A percentile compares a stretch with the other conserved stretches of the same genome.
Conservation (phyloP, 2,888 invertebrate genomes). For the Candidula unifasciata region DNA sequence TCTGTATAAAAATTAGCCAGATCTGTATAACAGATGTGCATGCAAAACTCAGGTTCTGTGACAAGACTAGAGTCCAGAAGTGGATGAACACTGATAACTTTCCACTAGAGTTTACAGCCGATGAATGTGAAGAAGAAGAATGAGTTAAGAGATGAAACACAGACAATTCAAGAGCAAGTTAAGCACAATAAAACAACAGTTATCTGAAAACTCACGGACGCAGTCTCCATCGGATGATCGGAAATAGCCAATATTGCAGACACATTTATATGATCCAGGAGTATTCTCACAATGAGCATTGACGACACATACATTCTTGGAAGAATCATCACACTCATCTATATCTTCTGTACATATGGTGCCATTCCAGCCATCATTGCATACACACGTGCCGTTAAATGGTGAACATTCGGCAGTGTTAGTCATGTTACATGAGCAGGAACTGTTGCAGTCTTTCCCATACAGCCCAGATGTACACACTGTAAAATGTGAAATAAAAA, state of each 20-base stretch:
- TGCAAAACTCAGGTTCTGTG: no score
- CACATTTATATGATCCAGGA: slow-evolving; percentile 36
- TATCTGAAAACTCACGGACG: background rate
- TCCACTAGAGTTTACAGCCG: no score
- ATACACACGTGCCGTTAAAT: slow-evolving; percentile 27
- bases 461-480: slow-evolving; percentile 11
- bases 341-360: slow-evolving; percentile 25
- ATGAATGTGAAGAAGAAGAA: no score
- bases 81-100: no score
- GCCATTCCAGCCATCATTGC: slow-evolving; percentile 43
- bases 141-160: no score
- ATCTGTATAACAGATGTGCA: no score
- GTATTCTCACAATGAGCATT: slow-evolving; percentile 21
- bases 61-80: no score
- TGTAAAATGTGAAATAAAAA: background rate
- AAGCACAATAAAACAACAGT: no score
- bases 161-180: no score
- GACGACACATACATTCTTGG: background rate
- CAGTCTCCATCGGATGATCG: background rate
- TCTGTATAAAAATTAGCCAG: no score
- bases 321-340: slow-evolving; percentile 26
- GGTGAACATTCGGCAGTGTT: slow-evolving; percentile 17
- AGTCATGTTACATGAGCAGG: slow-evolving; percentile 23
- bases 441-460: slow-evolving; percentile 35
- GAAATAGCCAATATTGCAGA: slow-evolving; percentile 38